Evolutionary conservation across 2,113 vertebrate species (phyloP).

Genomic region (Mustelus asterias): DNA sequence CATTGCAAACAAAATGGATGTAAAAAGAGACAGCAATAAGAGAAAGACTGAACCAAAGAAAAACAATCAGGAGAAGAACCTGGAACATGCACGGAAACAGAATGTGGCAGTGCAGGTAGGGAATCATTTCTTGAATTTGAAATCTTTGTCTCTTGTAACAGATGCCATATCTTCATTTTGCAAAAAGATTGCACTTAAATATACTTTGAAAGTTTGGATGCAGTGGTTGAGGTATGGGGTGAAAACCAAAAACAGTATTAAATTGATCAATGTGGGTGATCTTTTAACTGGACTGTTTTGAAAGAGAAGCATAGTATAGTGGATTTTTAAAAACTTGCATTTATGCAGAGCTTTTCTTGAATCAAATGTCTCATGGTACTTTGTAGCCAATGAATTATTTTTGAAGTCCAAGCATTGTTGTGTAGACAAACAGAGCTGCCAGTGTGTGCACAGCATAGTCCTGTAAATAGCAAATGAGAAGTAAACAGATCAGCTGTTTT

Average conservation of each 20-base stretch:
- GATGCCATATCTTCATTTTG: not conserved
- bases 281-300: not conserved
- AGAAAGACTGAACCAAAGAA: conserved; percentile 86
- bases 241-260: not conserved
- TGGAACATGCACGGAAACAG: conserved; percentile 69
- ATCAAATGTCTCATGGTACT: not conserved
- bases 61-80: conserved; percentile 62
- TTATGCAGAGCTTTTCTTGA: not conserved
- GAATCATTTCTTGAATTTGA: not conserved
- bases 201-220: not conserved
- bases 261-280: not conserved
- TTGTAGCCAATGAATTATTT: not conserved
- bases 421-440: not conserved
- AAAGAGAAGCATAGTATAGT: not conserved
- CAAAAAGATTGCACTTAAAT: not conserved
- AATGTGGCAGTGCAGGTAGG: conserved; percentile 76
- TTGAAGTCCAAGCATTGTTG: not conserved
- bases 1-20: conserved; percentile 65
- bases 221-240: not conserved
- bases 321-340: too few species aligned
- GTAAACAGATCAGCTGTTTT: not conserved
- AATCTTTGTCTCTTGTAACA: not conserved
- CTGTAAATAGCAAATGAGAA: not conserved
- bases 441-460: not conserved
- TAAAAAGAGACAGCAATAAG: conserved; percentile 78